Conservation (phyloP, 2,113 vertebrate species). For the Heliornis fulica region DNA sequence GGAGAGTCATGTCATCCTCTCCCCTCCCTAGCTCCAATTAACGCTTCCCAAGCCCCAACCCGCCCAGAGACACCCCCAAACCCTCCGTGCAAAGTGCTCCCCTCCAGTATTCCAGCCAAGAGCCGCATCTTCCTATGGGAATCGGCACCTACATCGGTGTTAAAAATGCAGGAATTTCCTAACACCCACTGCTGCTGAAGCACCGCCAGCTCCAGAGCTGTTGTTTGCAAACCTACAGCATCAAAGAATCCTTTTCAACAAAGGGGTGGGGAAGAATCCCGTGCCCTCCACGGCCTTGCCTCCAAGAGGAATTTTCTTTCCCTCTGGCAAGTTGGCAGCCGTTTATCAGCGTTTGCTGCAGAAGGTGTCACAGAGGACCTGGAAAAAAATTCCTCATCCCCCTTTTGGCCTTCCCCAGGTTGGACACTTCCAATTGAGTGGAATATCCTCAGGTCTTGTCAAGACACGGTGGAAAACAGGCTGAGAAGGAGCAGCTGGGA, state of each 20-base stretch:
- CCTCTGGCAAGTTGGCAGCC: neutral
- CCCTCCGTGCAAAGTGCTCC: neutral
- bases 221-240: neutral
- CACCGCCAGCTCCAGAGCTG: neutral
- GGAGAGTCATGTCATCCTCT: neutral
- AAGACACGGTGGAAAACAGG: neutral
- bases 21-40: neutral
- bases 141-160: neutral
- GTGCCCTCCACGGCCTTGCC: neutral
- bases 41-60: neutral
- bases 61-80: neutral
- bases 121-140: neutral
- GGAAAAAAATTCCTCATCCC: neutral
- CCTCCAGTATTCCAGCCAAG: neutral
- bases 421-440: fast-evolving
- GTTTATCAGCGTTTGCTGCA: neutral
- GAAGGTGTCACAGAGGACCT: neutral
- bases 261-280: neutral
- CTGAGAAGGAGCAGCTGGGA: fast-evolving
- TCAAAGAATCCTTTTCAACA: neutral
- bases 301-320: neutral
- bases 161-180: neutral
- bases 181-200: neutral
- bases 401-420: neutral
- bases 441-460: too few relatives aligned